Conservation (phyloP, 2,888 invertebrate species). For the Asteroscopus sphinx region DNA sequence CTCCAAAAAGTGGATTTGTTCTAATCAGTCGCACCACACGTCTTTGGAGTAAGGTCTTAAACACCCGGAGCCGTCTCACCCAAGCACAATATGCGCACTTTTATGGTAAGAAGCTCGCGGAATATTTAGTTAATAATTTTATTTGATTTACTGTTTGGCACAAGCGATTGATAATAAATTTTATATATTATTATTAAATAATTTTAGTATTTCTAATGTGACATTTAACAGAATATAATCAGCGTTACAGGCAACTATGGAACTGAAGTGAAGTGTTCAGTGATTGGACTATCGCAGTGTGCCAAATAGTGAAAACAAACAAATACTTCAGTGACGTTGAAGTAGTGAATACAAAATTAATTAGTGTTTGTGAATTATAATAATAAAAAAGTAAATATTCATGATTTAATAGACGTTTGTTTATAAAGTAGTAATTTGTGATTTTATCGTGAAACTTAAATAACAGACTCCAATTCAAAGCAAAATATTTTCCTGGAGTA, state of each 20-base stretch:
- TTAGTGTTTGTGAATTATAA: conserved; percentile 38
- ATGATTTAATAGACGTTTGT: conserved; percentile 6
- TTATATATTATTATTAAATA: conserved; percentile 26
- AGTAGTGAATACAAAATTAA: conserved; percentile 49
- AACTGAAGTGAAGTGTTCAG: conserved; percentile 77
- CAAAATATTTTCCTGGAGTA: not conserved
- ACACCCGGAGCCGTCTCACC: conserved; percentile 60
- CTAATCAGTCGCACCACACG: conserved; percentile 62
- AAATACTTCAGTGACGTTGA: conserved; percentile 49
- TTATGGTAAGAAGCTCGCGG: conserved; percentile 85
- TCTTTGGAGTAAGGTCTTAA: conserved; percentile 68
- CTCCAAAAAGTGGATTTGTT: conserved; percentile 77
- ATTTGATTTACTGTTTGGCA: conserved; percentile 72
- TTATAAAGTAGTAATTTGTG: not conserved
- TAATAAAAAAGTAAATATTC: conserved; percentile 14
- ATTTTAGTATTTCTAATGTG: conserved; percentile 53
- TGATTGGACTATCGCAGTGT: conserved; percentile 66
- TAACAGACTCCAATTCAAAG: conserved; percentile 2
- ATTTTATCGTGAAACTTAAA: not conserved
- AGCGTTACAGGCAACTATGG: conserved; percentile 62
- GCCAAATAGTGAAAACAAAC: conserved; percentile 70
- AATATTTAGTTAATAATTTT: conserved; percentile 51
- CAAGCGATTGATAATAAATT: conserved; percentile 68
- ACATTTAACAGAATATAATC: conserved; percentile 46
- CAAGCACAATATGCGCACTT: conserved; percentile 86